Evolutionary conservation across 2,888 invertebrate species (phyloP), one percentile per base, ranked within the genome.

Genomic region (Stegana nigrithorax): DNA sequence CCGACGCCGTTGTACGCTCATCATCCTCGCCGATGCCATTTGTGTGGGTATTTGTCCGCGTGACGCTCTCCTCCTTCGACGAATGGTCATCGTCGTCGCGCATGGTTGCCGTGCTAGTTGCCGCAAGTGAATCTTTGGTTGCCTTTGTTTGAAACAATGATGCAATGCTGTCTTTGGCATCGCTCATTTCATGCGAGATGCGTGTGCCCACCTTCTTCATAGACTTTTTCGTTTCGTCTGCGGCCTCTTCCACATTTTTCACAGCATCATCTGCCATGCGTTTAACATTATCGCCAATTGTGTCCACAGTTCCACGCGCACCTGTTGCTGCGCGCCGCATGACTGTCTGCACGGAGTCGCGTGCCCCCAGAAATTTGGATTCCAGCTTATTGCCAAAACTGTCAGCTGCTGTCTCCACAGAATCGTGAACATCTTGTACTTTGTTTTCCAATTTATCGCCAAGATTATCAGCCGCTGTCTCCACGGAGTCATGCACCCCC

Each of bases 1-100:
- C 83, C 0, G 85, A 85, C 4, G 84, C 85, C 1, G 85, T 85
- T 8, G 85, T 85, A 1, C 84, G 73, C 61, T 85, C 85, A 62
- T 85, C 85, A 60, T 83, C 76, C 25, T 78, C 78, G 2, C 64
- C 67, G 2, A 70, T 73, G 10, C 69, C 75, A 5, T 68, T 72
- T 0, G 67, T 72, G 59, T 73, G 73, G 7, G 62, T 62, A 2
- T 55, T 66, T 0, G 36, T 58, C n/a, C n/a, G n/a, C n/a, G n/a
- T n/a, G n/a, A n/a, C n/a, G n/a, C n/a, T n/a, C n/a, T n/a, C n/a
- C 42, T 70, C 73, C 6, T 77, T 73, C 0, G 65, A 67, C 23
- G 62, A 58, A 1, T 45, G 60, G 4, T 66, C 64, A 19, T 67
- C 63, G 6, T 65, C 59, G 8, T 62, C 56, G 10, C 55, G 65